These are phyloP conservation scores for Notothenia rossii DNA, from an alignment of 2,113 vertebrate genomes.

Conservation along the genomic window DNA sequence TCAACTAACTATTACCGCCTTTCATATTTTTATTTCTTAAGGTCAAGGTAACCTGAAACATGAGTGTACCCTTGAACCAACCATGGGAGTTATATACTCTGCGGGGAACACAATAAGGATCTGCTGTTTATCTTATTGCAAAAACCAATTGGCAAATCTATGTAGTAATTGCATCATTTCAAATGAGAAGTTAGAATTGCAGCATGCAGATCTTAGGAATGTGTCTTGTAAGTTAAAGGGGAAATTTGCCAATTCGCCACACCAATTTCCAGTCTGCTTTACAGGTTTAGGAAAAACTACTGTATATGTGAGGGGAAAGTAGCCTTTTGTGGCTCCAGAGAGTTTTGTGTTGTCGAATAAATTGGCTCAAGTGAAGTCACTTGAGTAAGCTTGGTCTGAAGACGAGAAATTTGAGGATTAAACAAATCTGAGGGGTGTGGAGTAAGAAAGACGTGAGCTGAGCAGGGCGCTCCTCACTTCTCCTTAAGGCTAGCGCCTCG, in stretches of 20 bases:
- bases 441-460: not conserved
- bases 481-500: conserved; percentile 3
- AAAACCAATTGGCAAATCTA: not conserved
- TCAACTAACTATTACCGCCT: conserved; percentile 1
- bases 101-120: not conserved
- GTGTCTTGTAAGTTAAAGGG: conserved; percentile 49
- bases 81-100: not conserved
- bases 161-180: conserved; percentile 16
- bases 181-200: conserved; percentile 30
- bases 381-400: not conserved
- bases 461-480: not conserved
- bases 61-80: not conserved
- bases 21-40: conserved; percentile 10
- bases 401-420: not conserved
- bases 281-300: conserved; percentile 27
- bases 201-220: conserved; percentile 50
- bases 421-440: not conserved
- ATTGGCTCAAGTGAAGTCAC: conserved; percentile 27
- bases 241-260: conserved; percentile 7
- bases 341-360: not conserved
- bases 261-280: conserved; percentile 16
- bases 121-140: conserved; percentile 10
- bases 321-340: conserved; percentile 14
- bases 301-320: conserved; percentile 21
- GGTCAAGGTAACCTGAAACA: conserved; percentile 41